Base-by-base conservation (phyloP, 1,140 invertebrate genomes). In the Gryllus bimaculatus region DNA sequence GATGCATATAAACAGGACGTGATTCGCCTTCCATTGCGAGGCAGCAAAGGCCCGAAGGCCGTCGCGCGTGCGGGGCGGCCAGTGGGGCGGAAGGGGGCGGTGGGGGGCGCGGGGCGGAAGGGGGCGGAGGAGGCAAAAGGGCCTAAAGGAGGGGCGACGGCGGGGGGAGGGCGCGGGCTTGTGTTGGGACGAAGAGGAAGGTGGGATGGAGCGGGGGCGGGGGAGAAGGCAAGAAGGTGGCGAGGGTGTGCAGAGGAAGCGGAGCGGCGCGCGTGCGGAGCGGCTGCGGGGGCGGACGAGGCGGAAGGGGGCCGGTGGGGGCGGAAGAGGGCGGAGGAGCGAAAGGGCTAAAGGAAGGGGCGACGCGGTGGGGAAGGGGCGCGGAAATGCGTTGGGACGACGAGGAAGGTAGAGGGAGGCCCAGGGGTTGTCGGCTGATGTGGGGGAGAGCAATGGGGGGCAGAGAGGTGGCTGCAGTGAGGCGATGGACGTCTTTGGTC, bases 1-100 rank as follows among this genome's bases (percentile, higher is more conserved):
- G 54, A 66, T 66, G 54, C 54, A 66, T 66, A 66, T 66, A 66
- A 66, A 66, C 54, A 66, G 54, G 54, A 66, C 54, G 54, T 66
- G 54, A 13, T 66, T 66, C 54, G 54, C 54, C n/a, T n/a, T 66
- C 54, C 54, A 66, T 66, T 66, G 54, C 54, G 54, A 66, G 54
- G 54, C 54, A 18, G 10, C 54, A 1, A 66, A 66, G 54, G 54
- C 10, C 54, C 2, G 49, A 15, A 54, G 2, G 54, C 10, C 10
- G 54, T 0, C 10, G 54, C 54, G 10, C 18, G 54, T 10, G 54
- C 18, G 54, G 10, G 54, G 10, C 2, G 2, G 54, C 2, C 10
- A 2, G 18, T 66, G 54, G 10, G 18, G 54, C 2, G 2, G 18
- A 3, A 66, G 49, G 49, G 49, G 8, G 15, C 49, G 49, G 49